These are phyloP conservation scores for Melierax canorus DNA, from an alignment of 2,113 vertebrate genomes.

Conservation along the genomic window DNA sequence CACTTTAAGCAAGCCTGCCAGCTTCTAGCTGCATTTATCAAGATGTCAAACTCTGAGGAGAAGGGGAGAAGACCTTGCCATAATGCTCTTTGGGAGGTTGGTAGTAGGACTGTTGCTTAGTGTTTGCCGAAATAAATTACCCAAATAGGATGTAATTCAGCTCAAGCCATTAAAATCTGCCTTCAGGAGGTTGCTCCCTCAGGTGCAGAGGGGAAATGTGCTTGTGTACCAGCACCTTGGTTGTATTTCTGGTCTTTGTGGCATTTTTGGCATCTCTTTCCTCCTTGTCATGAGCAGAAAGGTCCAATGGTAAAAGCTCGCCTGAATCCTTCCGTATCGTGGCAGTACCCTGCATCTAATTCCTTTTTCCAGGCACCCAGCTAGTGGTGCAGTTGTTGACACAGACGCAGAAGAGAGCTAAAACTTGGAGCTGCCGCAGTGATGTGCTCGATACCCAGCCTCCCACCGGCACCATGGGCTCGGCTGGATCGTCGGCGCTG, in stretches of 20 bases:
- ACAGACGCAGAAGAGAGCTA: fast-evolving
- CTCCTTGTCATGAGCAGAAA: neutral
- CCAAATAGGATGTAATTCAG: neutral
- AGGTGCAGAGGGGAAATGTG: neutral
- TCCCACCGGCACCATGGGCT: neutral
- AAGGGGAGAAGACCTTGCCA: neutral
- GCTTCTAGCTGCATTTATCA: neutral
- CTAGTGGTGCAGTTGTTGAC: neutral
- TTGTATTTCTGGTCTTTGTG: neutral
- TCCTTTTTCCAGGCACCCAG: neutral
- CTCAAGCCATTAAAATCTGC: neutral
- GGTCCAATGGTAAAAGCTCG: neutral
- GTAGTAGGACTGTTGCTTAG: neutral
- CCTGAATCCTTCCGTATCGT: fast-evolving
- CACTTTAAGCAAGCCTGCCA: neutral
- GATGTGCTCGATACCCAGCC: fast-evolving
- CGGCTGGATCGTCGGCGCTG: fast-evolving
- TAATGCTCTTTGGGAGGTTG: neutral
- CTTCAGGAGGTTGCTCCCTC: neutral
- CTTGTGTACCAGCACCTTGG: too few species aligned
- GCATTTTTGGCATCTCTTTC: neutral
- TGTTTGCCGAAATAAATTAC: neutral
- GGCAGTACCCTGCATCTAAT: neutral
- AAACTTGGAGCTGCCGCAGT: neutral
- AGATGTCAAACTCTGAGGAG: neutral